phyloP scores from a whole-genome alignment of 2,797 vertebrate species.

The Notolepis coatsorum region DNA sequence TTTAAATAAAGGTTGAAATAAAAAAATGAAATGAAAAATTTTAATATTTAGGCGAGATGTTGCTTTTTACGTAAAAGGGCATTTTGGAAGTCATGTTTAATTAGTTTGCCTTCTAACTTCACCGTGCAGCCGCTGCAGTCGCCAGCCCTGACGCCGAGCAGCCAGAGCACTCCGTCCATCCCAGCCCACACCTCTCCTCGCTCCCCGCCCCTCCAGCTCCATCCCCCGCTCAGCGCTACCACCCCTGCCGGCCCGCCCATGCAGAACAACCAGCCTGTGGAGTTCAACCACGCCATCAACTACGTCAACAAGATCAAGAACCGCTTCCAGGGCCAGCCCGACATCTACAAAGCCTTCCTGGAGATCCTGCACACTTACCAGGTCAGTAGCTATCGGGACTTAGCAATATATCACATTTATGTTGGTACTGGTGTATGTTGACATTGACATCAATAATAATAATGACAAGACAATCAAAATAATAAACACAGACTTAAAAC shows the following conservation, averaged over 20 bases:
- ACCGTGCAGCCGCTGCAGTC: conserved; percentile 87
- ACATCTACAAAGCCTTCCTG: conserved; percentile 99
- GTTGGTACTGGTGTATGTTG: no score
- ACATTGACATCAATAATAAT: no score
- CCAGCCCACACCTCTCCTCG: conserved; percentile 92
- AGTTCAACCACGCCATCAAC: conserved; percentile 99
- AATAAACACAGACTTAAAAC: no score
- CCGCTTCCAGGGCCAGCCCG: conserved; percentile 98
- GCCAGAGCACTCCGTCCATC: conserved; percentile 93
- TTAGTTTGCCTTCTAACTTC: background rate
- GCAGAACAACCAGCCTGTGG: conserved; percentile 99
- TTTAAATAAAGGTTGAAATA: no score
- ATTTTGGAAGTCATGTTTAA: no score
- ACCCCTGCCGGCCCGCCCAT: conserved; percentile 90
- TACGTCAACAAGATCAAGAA: conserved; percentile 99
- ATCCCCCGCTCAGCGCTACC: conserved; percentile 92
- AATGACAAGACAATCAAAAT: no score
- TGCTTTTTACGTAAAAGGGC: no score
- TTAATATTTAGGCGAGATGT: no score
- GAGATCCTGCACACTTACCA: conserved; percentile 99
- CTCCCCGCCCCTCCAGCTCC: conserved; percentile 92
- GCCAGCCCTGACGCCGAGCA: conserved; percentile 90
- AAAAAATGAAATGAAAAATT: no score
- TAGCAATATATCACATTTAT: background rate
- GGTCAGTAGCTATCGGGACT: conserved; percentile 66